Percentiles rank a stretch among this genome's conserved stretches.
phyloP scores from a whole-genome alignment of 2,113 vertebrate genomes.

The Epinephelus lanceolatus region DNA sequence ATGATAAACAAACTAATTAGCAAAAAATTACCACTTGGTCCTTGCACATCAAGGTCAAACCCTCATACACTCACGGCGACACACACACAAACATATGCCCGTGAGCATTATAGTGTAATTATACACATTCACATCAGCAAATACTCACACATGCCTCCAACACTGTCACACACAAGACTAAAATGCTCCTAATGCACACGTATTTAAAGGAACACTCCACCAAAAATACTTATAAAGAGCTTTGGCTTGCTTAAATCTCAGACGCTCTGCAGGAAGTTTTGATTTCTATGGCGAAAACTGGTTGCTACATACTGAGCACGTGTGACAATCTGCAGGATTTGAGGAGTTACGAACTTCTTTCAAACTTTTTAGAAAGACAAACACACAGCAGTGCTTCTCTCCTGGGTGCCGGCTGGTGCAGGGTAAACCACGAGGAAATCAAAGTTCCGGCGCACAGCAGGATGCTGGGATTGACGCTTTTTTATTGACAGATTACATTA shows the following conservation, averaged over 20 bases:
- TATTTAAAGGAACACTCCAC: neutral
- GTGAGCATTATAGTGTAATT: conserved; percentile 3
- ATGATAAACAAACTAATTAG: conserved; percentile 62
- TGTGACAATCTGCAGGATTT: too few relatives aligned
- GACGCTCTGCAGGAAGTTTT: neutral
- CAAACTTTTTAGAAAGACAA: neutral
- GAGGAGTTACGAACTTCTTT: neutral
- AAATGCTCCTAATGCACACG: neutral
- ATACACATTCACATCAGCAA: neutral
- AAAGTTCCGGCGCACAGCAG: neutral
- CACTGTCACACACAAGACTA: neutral
- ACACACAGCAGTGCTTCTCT: neutral
- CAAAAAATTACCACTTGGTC: conserved; percentile 27
- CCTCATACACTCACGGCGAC: neutral
- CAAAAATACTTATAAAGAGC: neutral
- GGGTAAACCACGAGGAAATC: neutral
- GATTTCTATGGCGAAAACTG: too few relatives aligned
- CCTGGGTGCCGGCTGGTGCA: neutral
- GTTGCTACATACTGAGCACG: too few relatives aligned
- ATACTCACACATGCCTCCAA: neutral
- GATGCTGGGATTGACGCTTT: neutral
- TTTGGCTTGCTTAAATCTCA: neutral
- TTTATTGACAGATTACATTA: neutral
- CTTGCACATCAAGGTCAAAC: conserved; percentile 40
- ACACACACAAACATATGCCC: conserved; percentile 34